Percentiles rank a stretch among this genome's conserved stretches.
These are phyloP conservation scores for Aporophyla lueneburgensis DNA, from an alignment of 2,888 invertebrate genomes.

Conservation along the genomic window DNA sequence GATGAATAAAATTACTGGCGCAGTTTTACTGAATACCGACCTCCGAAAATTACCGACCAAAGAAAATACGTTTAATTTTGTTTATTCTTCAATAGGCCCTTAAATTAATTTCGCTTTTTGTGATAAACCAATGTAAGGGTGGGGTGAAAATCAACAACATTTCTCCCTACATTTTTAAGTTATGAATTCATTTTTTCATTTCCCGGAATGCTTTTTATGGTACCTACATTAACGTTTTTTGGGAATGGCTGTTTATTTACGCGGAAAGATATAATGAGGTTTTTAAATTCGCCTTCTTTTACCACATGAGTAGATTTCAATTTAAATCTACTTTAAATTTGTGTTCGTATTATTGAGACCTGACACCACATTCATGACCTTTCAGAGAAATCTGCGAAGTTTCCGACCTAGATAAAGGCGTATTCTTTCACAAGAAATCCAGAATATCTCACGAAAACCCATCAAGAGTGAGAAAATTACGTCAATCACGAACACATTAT, in stretches of 20 bases:
- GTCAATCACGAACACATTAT: constrained; percentile 40
- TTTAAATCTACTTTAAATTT: background rate
- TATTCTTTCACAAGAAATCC: constrained; percentile 9
- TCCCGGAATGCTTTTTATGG: background rate
- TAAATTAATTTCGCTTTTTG: constrained; percentile 35
- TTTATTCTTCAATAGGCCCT: constrained; percentile 33
- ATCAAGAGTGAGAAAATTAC: constrained; percentile 26
- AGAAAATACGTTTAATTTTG: constrained; percentile 30
- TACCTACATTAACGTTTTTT: constrained; percentile 1
- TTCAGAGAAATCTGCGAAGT: background rate
- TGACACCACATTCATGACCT: background rate
- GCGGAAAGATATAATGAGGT: background rate
- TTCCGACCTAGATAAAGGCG: constrained; percentile 12
- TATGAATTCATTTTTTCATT: background rate
- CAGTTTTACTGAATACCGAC: constrained; percentile 32
- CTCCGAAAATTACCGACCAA: constrained; percentile 23
- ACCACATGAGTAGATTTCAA: background rate
- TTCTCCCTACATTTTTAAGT: constrained; percentile 8
- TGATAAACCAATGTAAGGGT: constrained; percentile 27
- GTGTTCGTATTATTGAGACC: background rate
- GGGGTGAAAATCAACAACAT: constrained; percentile 34
- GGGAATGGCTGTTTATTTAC: background rate
- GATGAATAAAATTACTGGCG: constrained; percentile 31
- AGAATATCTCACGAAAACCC: constrained; percentile 9
- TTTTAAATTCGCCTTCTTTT: background rate